These are phyloP conservation scores for Caenorhabditis brenneri DNA, from an alignment of 1,140 invertebrate genomes.

Conservation along the genomic window DNA sequence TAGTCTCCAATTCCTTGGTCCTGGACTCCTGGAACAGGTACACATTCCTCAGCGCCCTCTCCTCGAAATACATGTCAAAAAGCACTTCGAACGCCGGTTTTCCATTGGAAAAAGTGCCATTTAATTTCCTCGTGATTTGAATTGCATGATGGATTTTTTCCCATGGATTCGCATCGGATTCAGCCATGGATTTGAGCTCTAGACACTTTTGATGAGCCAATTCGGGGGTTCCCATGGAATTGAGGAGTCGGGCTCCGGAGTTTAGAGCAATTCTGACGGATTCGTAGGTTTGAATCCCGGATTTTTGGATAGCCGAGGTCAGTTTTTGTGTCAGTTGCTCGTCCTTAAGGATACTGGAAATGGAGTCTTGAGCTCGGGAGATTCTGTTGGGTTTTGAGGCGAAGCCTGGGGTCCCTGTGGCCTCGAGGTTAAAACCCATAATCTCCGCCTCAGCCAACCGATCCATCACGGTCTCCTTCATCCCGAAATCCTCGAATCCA, in stretches of 20 bases:
- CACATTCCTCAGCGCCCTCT: not conserved
- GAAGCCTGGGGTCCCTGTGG: not conserved
- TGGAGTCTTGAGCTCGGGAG: not conserved
- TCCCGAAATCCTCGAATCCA: not conserved
- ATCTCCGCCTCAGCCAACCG: not conserved
- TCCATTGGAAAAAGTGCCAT: not conserved
- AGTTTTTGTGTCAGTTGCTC: no score
- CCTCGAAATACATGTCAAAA: not conserved
- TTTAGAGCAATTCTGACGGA: no score
- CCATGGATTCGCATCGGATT: not conserved
- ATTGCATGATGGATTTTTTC: not conserved
- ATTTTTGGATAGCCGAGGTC: no score
- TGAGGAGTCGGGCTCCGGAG: no score
- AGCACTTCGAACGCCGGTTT: not conserved
- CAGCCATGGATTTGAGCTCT: not conserved
- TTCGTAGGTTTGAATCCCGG: no score
- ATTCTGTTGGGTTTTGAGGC: no score
- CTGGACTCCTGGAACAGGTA: not conserved
- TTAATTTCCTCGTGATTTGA: not conserved
- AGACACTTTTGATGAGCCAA: not conserved
- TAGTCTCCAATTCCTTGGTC: not conserved
- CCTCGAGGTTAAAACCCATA: accelerated
- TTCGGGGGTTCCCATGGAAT: not conserved
- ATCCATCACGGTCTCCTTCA: not conserved
- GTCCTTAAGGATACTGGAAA: no score